Percentiles rank a stretch among this genome's conserved stretches.
These are phyloP conservation scores for Miichthys miiuy DNA, from an alignment of 2,797 vertebrate species.

Conservation along the genomic window DNA sequence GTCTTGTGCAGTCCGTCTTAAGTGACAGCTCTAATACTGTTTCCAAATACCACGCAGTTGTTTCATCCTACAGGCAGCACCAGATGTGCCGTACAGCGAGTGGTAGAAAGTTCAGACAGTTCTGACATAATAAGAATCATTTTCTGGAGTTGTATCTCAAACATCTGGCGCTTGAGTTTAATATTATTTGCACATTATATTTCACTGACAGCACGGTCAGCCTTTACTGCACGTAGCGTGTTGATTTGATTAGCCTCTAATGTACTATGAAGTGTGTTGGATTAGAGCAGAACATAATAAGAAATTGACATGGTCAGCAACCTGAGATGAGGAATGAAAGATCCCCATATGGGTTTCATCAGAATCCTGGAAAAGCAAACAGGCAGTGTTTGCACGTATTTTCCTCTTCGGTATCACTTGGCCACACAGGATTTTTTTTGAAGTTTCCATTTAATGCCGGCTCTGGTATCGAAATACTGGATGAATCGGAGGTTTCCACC, in stretches of 20 bases:
- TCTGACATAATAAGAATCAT: conserved; percentile 10
- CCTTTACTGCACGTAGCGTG: conserved; percentile 3
- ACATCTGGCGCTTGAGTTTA: not conserved
- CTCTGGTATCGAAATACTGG: conserved; percentile 11
- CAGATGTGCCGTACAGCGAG: conserved; percentile 36
- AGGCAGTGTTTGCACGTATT: conserved; percentile 53
- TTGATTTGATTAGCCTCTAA: conserved; percentile 33
- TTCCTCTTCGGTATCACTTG: conserved; percentile 43
- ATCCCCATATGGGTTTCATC: conserved; percentile 69
- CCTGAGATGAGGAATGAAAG: conserved; percentile 56
- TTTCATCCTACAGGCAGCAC: conserved; percentile 22
- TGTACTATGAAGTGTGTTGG: conserved; percentile 10
- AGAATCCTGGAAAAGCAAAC: conserved; percentile 64
- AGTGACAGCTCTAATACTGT: conserved; percentile 6
- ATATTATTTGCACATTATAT: conserved; percentile 3
- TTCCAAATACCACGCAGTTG: conserved; percentile 24
- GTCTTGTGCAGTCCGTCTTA: not conserved
- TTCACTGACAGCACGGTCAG: conserved; percentile 19
- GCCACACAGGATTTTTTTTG: conserved; percentile 62
- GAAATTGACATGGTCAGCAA: conserved; percentile 44
- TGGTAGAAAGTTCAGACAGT: not conserved
- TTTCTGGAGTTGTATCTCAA: not conserved
- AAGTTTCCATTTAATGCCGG: conserved; percentile 50
- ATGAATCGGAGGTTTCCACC: conserved; percentile 29
- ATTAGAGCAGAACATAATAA: conserved; percentile 39